A percentile compares a stretch with the other conserved stretches of the same genome.
phyloP scores from a whole-genome alignment of 2,888 invertebrate species.

The Rhodophaea formosa region DNA sequence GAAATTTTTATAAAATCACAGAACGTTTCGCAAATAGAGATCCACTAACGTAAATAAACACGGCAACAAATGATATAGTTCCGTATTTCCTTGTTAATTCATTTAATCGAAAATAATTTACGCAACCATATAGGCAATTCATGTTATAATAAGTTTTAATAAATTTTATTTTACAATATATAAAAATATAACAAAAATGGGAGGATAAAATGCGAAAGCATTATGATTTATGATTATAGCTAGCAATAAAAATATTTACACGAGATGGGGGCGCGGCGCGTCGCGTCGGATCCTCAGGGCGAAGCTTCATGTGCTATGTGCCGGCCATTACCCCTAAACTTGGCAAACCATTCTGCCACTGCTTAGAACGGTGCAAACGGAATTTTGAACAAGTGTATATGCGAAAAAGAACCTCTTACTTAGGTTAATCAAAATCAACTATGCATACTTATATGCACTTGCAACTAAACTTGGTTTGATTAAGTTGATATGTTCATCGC shows the following conservation, averaged over 20 bases:
- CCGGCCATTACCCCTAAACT: conserved; percentile 39
- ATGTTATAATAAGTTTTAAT: conserved; percentile 8
- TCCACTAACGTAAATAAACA: conserved; percentile 39
- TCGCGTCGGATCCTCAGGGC: conserved; percentile 3
- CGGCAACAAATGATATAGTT: conserved; percentile 12
- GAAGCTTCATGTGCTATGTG: conserved; percentile 49
- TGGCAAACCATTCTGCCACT: conserved; percentile 45
- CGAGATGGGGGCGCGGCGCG: background rate
- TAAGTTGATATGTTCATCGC: conserved; percentile 72
- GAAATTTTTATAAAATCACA: conserved; percentile 63
- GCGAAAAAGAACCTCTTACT: conserved; percentile 75
- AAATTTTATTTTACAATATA: conserved; percentile 17
- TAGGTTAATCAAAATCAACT: conserved; percentile 37
- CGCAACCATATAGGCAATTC: conserved; percentile 2
- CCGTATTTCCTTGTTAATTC: background rate
- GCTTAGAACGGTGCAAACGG: conserved; percentile 44
- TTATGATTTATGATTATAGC: conserved; percentile 13
- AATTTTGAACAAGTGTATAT: conserved; percentile 71
- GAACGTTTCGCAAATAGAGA: conserved; percentile 60
- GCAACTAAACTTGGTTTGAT: conserved; percentile 52
- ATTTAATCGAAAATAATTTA: conserved; percentile 18
- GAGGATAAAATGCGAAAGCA: conserved; percentile 4
- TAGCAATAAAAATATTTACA: conserved; percentile 39
- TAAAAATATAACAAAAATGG: background rate
- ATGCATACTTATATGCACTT: conserved; percentile 24